A percentile compares a stretch with the other conserved stretches of the same genome.
These are phyloP conservation scores for Rhinophrynus dorsalis DNA, from an alignment of 2,797 vertebrate species.

Conservation along the genomic window DNA sequence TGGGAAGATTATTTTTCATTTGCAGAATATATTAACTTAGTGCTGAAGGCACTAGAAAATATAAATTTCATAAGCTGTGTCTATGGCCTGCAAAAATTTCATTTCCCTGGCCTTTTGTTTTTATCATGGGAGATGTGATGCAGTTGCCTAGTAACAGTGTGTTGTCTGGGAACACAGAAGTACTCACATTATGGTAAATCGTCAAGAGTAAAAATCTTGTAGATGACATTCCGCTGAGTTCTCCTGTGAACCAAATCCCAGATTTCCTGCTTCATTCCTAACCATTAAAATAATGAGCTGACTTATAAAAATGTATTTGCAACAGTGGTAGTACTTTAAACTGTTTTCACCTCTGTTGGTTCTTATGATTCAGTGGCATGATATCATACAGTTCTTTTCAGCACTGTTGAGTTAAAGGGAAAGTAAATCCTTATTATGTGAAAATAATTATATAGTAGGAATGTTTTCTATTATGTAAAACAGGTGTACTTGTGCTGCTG, in stretches of 20 bases:
- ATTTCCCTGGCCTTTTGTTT: neutral
- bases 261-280: slow-evolving; percentile 43
- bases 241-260: slow-evolving; percentile 27
- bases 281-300: slow-evolving; percentile 46
- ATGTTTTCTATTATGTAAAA: too few species aligned
- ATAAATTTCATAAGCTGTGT: slow-evolving; percentile 3
- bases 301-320: slow-evolving; percentile 13
- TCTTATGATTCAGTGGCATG: too few species aligned
- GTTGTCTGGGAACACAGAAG: slow-evolving; percentile 29
- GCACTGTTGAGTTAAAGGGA: too few species aligned
- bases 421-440: too few species aligned
- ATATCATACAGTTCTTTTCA: too few species aligned
- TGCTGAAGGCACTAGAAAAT: neutral
- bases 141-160: slow-evolving; percentile 35
- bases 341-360: too few species aligned
- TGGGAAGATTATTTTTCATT: slow-evolving; percentile 11
- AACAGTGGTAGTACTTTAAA: slow-evolving; percentile 22
- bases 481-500: too few species aligned
- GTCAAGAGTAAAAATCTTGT: slow-evolving; percentile 21
- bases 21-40: slow-evolving; percentile 6
- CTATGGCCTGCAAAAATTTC: neutral
- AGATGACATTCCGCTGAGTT: slow-evolving; percentile 35
- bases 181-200: slow-evolving; percentile 5
- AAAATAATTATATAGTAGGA: too few species aligned
- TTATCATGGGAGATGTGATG: slow-evolving; percentile 1